phyloP scores from a whole-genome alignment of 2,888 invertebrate species.

The Drosophila buzzatii region DNA sequence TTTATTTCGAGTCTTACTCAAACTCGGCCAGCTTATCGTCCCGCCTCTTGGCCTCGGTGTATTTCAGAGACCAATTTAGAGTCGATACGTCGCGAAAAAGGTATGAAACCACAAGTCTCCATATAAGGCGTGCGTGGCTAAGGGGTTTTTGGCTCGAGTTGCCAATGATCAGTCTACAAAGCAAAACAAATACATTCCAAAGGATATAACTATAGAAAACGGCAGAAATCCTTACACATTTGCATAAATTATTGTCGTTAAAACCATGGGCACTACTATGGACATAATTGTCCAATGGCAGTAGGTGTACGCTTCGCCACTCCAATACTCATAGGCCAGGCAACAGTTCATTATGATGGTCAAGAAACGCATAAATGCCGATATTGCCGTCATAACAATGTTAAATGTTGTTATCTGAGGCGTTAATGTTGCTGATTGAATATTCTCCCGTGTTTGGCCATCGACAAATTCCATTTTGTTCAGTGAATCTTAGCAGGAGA shows the following conservation, averaged over 20 bases:
- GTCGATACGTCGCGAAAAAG: conserved; percentile 61
- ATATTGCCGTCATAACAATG: conserved; percentile 37
- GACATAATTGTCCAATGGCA: conserved; percentile 60
- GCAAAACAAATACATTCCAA: neutral
- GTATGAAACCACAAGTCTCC: conserved; percentile 56
- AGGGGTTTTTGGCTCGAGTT: conserved; percentile 33
- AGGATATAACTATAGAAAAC: neutral
- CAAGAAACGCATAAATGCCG: conserved; percentile 46
- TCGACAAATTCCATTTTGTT: conserved; percentile 18
- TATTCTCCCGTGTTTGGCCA: conserved; percentile 12
- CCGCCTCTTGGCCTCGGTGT: conserved; percentile 35
- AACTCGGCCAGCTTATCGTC: conserved; percentile 46
- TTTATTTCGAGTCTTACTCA: conserved; percentile 34
- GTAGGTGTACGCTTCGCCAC: conserved; percentile 33
- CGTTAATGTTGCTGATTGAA: conserved; percentile 11
- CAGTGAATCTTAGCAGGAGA: conserved; percentile 8
- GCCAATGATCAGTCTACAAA: conserved; percentile 42
- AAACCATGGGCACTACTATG: conserved; percentile 54
- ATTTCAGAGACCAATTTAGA: conserved; percentile 51
- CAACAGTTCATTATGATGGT: conserved; percentile 62
- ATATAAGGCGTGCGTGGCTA: conserved; percentile 23
- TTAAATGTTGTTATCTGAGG: conserved; percentile 33
- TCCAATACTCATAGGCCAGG: conserved; percentile 53
- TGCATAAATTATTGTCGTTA: conserved; percentile 60
- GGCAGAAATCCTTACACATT: conserved; percentile 44